These are phyloP conservation scores for Nomada fabriciana DNA, from an alignment of 2,888 invertebrate genomes.

Conservation along the genomic window DNA sequence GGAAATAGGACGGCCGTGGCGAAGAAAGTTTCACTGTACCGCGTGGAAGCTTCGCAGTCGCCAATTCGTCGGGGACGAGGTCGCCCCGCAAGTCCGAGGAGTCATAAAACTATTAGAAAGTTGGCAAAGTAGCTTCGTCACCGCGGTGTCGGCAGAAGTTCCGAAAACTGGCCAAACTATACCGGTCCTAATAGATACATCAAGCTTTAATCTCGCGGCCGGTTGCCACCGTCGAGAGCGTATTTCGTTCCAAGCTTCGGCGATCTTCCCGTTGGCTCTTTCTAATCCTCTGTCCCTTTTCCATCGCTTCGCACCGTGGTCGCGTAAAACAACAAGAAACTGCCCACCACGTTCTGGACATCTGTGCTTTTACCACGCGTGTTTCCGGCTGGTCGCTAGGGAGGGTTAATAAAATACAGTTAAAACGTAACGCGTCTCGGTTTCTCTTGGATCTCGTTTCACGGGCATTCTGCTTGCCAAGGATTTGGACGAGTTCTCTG, in stretches of 20 bases:
- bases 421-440: constrained; percentile 37
- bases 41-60: constrained; percentile 34
- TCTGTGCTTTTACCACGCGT: constrained; percentile 29
- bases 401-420: constrained; percentile 53
- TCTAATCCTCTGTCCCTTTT: background rate
- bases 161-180: constrained; percentile 40
- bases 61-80: constrained; percentile 60
- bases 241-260: background rate
- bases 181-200: constrained; percentile 64
- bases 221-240: background rate
- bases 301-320: background rate
- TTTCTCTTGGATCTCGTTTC: constrained; percentile 29
- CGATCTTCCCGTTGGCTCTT: background rate
- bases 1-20: background rate
- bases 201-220: constrained; percentile 51
- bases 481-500: constrained; percentile 16
- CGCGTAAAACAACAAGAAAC: constrained; percentile 23
- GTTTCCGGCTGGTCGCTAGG: background rate
- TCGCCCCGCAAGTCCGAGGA: constrained; percentile 55
- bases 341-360: constrained; percentile 15
- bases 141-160: constrained; percentile 46
- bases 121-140: constrained; percentile 54
- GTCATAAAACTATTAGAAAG: constrained; percentile 71
- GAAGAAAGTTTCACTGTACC: constrained; percentile 47
- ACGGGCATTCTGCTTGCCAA: constrained; percentile 3